phyloP scores from a whole-genome alignment of 2,888 invertebrate genomes.

The Chrysolina americana region DNA sequence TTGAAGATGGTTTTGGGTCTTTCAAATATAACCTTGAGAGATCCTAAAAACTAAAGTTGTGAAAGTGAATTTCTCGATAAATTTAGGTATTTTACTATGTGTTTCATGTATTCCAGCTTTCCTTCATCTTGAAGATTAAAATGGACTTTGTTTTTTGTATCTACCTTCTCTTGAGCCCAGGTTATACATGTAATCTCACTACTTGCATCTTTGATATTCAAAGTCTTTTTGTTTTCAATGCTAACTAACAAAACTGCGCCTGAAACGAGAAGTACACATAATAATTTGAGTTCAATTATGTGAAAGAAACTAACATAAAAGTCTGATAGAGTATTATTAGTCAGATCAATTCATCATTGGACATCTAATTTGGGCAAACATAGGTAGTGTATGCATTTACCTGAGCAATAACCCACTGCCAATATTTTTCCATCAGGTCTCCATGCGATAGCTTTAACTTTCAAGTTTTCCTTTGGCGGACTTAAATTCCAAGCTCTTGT shows the following conservation, averaged over 20 bases:
- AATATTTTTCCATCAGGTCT: slow-evolving; percentile 94
- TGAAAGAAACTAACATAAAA: no score
- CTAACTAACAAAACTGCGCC: slow-evolving; percentile 83
- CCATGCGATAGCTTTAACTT: slow-evolving; percentile 89
- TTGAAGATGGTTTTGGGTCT: slow-evolving; percentile 70
- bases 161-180: slow-evolving; percentile 73
- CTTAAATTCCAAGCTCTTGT: slow-evolving; percentile 91
- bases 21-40: slow-evolving; percentile 64
- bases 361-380: neutral
- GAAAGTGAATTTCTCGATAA: slow-evolving; percentile 1
- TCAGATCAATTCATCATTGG: neutral
- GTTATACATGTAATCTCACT: slow-evolving; percentile 81
- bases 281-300: no score
- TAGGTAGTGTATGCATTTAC: slow-evolving; percentile 62
- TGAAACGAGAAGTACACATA: slow-evolving; percentile 55
- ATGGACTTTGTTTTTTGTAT: slow-evolving; percentile 52
- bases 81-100: slow-evolving; percentile 60
- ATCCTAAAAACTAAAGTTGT: slow-evolving; percentile 59
- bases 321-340: no score
- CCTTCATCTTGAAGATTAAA: slow-evolving; percentile 56
- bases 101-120: slow-evolving; percentile 60
- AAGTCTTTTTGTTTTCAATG: slow-evolving; percentile 87
- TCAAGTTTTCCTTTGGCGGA: slow-evolving; percentile 82
- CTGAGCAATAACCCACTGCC: slow-evolving; percentile 81
- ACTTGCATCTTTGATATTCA: slow-evolving; percentile 77